Conservation (phyloP, 2,113 vertebrate genomes). For the Calyptommatus sinebrachiatus region DNA sequence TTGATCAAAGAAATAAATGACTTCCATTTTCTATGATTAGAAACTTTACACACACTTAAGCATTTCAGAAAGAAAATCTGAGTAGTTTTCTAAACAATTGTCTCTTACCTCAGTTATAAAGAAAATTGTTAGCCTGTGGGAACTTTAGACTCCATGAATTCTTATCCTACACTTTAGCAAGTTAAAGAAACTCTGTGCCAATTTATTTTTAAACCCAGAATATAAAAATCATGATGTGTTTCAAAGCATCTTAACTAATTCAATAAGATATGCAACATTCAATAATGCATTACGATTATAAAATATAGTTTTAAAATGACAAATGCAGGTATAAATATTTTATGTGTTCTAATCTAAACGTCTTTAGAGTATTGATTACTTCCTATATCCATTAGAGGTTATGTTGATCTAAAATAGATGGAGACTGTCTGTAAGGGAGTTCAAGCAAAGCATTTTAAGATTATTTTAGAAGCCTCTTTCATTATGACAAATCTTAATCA, state of each 20-base stretch:
- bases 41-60: neutral
- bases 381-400: slow-evolving; percentile 73
- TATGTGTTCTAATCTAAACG: slow-evolving; percentile 70
- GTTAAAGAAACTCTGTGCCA: slow-evolving; percentile 1
- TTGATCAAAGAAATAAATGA: neutral
- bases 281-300: slow-evolving; percentile 68
- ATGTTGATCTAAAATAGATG: slow-evolving; percentile 74
- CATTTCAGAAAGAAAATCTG: neutral
- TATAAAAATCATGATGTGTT: slow-evolving; percentile 42
- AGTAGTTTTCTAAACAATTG: neutral
- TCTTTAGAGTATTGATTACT: slow-evolving; percentile 78
- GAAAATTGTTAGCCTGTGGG: neutral
- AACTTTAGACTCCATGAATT: neutral
- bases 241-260: slow-evolving; percentile 60
- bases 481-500: slow-evolving; percentile 17
- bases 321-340: slow-evolving; percentile 85
- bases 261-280: slow-evolving; percentile 64
- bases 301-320: slow-evolving; percentile 62
- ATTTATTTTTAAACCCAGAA: slow-evolving; percentile 37
- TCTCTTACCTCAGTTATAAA: neutral
- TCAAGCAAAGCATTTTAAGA: slow-evolving; percentile 30
- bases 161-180: slow-evolving; percentile 13
- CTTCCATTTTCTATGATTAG: neutral
- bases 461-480: slow-evolving; percentile 50
- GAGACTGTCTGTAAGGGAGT: slow-evolving; percentile 55